Evolutionary conservation across 1,140 invertebrate genomes (phyloP).

Genomic region (Popillia japonica): DNA sequence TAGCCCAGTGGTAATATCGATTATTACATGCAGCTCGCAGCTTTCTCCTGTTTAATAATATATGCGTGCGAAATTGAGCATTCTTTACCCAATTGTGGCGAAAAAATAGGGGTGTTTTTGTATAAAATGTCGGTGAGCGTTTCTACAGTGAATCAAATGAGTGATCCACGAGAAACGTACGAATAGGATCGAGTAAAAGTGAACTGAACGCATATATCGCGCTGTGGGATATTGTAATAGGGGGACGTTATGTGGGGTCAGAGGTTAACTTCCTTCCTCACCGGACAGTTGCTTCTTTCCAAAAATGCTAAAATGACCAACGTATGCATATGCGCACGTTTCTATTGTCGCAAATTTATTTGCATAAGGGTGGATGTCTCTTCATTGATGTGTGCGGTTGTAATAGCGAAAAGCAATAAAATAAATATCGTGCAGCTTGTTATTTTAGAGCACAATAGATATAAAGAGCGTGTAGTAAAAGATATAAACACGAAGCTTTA

Average conservation of each 20-base stretch:
- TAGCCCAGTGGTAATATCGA: conserved; percentile 18
- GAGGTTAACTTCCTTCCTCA: conserved; percentile 28
- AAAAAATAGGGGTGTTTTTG: conserved; percentile 29
- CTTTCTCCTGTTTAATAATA: background rate
- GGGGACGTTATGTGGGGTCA: conserved; percentile 1
- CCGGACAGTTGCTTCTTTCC: conserved; percentile 28
- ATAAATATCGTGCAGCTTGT: background rate
- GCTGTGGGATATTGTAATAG: conserved; percentile 20
- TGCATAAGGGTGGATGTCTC: conserved; percentile 8
- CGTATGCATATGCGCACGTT: background rate
- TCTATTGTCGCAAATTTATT: conserved; percentile 18
- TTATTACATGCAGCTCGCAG: conserved; percentile 12
- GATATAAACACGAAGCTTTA: too few species aligned
- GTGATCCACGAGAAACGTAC: background rate
- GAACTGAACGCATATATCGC: background rate
- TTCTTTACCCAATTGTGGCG: conserved; percentile 28
- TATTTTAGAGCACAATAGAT: background rate
- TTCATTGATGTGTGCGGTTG: background rate
- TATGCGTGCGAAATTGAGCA: conserved; percentile 25
- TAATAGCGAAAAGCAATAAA: conserved; percentile 2
- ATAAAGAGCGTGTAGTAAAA: too few species aligned
- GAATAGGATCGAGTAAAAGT: background rate
- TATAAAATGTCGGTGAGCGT: conserved; percentile 17
- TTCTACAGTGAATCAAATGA: background rate
- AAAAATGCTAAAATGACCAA: conserved; percentile 27